These are phyloP conservation scores for Oreochromis spilurus DNA, from an alignment of 2,113 vertebrate species.

Conservation along the genomic window DNA sequence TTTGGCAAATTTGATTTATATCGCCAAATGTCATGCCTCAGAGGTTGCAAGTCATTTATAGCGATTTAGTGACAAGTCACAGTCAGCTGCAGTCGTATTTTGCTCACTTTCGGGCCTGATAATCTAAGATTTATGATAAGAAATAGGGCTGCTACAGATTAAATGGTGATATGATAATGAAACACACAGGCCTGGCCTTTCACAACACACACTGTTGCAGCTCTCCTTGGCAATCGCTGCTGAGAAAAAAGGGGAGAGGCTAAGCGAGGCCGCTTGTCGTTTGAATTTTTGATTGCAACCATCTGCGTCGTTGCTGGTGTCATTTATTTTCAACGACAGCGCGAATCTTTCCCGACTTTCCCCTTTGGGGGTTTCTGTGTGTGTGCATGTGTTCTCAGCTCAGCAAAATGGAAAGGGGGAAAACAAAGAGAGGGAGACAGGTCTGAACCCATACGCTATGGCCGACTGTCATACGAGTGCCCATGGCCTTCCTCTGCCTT, in stretches of 20 bases:
- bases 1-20: conserved; percentile 58
- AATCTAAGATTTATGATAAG: conserved; percentile 68
- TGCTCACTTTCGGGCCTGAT: conserved; percentile 46
- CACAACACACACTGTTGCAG: conserved; percentile 60
- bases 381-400: conserved; percentile 5
- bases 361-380: conserved; percentile 38
- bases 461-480: conserved; percentile 40
- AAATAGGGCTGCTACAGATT: conserved; percentile 58
- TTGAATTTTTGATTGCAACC: conserved; percentile 74
- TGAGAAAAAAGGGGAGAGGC: conserved; percentile 49
- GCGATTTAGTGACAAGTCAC: conserved; percentile 50
- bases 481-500: conserved; percentile 37
- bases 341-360: conserved; percentile 53
- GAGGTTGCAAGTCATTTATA: conserved; percentile 38
- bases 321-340: conserved; percentile 68
- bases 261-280: conserved; percentile 64
- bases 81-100: conserved; percentile 43
- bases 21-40: conserved; percentile 37
- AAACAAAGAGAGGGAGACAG: conserved; percentile 59
- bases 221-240: conserved; percentile 49
- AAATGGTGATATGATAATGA: conserved; percentile 69
- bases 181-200: conserved; percentile 54
- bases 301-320: conserved; percentile 67
- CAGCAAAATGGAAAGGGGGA: conserved; percentile 13
- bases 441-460: conserved; percentile 55